A percentile compares a stretch with the other conserved stretches of the same genome.
These are phyloP conservation scores for Heliconius congener DNA, from an alignment of 1,140 invertebrate genomes.

Conservation along the genomic window DNA sequence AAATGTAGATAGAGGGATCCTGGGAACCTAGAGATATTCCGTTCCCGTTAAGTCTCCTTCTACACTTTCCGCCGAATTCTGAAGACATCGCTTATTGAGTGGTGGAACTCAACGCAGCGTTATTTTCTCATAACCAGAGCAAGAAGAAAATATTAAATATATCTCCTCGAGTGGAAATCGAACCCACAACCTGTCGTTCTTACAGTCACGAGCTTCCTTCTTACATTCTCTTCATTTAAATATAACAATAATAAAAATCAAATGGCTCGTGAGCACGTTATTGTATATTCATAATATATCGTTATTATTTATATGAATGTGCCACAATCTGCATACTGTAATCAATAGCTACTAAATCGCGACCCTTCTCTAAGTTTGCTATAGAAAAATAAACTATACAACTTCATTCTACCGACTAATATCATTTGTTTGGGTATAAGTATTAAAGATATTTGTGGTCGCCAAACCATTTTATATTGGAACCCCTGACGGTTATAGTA, in stretches of 20 bases:
- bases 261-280: not conserved
- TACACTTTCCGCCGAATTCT: too few relatives aligned
- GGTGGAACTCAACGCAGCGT: too few relatives aligned
- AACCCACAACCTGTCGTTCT: too few relatives aligned
- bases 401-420: conserved; percentile 20
- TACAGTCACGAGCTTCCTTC: too few relatives aligned
- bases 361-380: conserved; percentile 33
- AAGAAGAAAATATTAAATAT: too few relatives aligned
- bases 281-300: not conserved
- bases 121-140: too few relatives aligned
- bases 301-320: conserved; percentile 42
- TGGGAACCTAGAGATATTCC: too few relatives aligned
- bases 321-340: conserved; percentile 42
- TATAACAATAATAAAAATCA: not conserved
- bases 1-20: too few relatives aligned
- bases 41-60: too few relatives aligned
- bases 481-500: conserved; percentile 6
- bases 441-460: conserved; percentile 22
- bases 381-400: conserved; percentile 34
- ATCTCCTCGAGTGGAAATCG: too few relatives aligned
- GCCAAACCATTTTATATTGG: conserved; percentile 18
- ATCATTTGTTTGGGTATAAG: conserved; percentile 29
- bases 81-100: too few relatives aligned
- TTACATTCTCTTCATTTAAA: too few relatives aligned
- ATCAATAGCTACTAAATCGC: conserved; percentile 41